phyloP scores from a whole-genome alignment of 2,797 vertebrate species.

The Nothura maculosa region DNA sequence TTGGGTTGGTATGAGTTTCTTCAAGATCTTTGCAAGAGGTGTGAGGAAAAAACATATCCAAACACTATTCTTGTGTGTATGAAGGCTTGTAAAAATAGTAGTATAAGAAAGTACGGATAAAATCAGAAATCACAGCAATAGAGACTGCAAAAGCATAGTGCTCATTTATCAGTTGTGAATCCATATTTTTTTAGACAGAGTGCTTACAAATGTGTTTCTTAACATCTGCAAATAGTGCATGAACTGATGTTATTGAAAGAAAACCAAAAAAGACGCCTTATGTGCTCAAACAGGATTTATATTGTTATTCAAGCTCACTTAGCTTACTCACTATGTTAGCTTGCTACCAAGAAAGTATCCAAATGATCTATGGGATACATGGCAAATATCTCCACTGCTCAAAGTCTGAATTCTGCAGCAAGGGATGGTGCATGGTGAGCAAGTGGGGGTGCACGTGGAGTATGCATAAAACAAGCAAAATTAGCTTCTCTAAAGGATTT shows the following conservation, averaged over 20 bases:
- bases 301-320: conserved; percentile 29
- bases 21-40: background rate
- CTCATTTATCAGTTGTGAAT: background rate
- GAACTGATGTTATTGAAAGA: background rate
- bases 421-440: background rate
- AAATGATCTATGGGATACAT: background rate
- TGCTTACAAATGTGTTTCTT: background rate
- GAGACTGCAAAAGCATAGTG: background rate
- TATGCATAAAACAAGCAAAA: background rate
- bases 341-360: conserved; percentile 13
- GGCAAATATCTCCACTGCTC: background rate
- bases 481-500: background rate
- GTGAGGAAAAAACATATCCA: background rate
- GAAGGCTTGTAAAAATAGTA: background rate
- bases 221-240: background rate
- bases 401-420: background rate
- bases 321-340: conserved; percentile 49
- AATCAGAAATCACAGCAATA: background rate
- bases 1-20: background rate
- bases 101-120: background rate
- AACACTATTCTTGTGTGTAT: background rate
- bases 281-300: conserved; percentile 34
- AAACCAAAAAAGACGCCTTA: background rate
- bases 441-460: fast-evolving
- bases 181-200: background rate